These are phyloP conservation scores for Carabus problematicus DNA, from an alignment of 2,888 invertebrate genomes.

Conservation along the genomic window DNA sequence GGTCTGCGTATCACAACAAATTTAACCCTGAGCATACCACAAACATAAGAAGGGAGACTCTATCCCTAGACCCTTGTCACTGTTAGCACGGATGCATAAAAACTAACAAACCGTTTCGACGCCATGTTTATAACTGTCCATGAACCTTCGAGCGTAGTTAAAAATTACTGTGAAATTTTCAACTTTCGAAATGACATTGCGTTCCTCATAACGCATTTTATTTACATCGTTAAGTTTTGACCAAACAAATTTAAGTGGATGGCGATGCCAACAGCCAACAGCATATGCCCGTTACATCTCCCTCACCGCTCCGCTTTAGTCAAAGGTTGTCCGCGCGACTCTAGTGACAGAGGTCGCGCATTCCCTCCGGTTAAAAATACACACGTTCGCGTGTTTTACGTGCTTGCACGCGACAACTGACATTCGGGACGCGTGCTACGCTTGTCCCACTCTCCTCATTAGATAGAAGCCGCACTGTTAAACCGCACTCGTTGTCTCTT, in stretches of 20 bases:
- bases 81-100: too few relatives aligned
- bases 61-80: too few relatives aligned
- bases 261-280: slow-evolving; percentile 28
- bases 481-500: neutral
- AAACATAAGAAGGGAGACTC: too few relatives aligned
- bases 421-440: slow-evolving; percentile 7
- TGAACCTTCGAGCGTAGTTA: neutral
- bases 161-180: neutral
- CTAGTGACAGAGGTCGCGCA: slow-evolving; percentile 33
- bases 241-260: slow-evolving; percentile 37
- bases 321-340: slow-evolving; percentile 8
- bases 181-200: slow-evolving; percentile 4
- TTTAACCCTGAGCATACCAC: too few relatives aligned
- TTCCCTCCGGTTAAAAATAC: slow-evolving; percentile 34
- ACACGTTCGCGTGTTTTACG: slow-evolving; percentile 27
- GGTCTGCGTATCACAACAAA: too few relatives aligned
- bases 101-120: too few relatives aligned
- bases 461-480: neutral
- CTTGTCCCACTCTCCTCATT: neutral
- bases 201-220: slow-evolving; percentile 30
- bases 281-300: neutral
- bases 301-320: neutral
- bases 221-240: slow-evolving; percentile 40
- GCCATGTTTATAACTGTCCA: too few relatives aligned
- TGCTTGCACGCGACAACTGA: slow-evolving; percentile 17